These are phyloP conservation scores for Podilymbus podiceps DNA, from an alignment of 2,113 vertebrate species.

Conservation along the genomic window DNA sequence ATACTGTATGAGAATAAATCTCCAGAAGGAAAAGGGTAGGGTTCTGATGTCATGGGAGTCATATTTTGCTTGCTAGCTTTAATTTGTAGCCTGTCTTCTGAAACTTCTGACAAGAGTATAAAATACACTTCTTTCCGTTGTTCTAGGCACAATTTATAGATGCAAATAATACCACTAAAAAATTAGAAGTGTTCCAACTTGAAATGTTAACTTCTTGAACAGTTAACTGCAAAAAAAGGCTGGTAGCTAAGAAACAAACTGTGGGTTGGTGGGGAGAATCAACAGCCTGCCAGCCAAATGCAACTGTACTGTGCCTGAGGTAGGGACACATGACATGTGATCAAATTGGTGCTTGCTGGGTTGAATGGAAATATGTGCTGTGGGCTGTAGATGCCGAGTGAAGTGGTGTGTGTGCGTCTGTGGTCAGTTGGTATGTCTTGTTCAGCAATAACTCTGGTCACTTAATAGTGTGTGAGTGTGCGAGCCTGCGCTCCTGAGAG, in stretches of 20 bases:
- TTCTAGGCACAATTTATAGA: background rate
- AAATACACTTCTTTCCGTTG: background rate
- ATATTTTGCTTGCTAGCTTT: background rate
- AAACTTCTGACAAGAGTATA: background rate
- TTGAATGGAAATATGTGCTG: accelerated
- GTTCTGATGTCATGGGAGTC: background rate
- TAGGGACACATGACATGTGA: accelerated
- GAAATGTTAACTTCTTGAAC: background rate
- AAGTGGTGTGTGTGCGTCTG: accelerated
- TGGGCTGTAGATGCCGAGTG: accelerated
- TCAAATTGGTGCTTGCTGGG: accelerated
- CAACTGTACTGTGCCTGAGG: background rate
- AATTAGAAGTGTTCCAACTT: background rate
- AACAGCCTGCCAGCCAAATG: background rate
- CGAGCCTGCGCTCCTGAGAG: background rate
- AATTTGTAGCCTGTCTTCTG: background rate
- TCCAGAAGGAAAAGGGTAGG: background rate
- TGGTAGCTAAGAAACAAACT: background rate
- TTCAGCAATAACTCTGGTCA: background rate
- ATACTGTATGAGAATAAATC: accelerated
- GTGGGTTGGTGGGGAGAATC: background rate
- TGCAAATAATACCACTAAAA: background rate
- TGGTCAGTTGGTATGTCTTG: background rate
- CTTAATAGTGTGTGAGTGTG: background rate
- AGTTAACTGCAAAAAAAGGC: background rate